Percentiles rank a stretch among this genome's conserved stretches.
Conservation (phyloP, 2,113 vertebrate genomes). For the Synodontis membranacea region DNA sequence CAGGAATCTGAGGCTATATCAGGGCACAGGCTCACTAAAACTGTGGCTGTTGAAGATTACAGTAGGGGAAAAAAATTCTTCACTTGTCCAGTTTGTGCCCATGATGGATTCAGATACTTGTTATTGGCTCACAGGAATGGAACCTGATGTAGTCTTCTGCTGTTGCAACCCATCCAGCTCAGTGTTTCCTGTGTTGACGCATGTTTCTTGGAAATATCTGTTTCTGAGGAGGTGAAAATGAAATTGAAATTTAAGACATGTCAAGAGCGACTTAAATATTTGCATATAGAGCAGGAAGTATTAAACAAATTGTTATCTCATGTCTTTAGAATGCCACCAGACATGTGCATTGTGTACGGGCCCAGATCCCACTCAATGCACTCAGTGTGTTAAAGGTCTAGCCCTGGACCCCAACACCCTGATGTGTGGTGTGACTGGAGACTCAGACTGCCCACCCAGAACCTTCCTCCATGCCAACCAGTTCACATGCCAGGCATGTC, state of each 20-base stretch:
- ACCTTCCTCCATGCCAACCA: slow-evolving; percentile 73
- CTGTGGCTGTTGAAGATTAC: no score
- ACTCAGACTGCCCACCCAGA: slow-evolving; percentile 67
- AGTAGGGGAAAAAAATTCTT: no score
- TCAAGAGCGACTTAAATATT: not conserved
- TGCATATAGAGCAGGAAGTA: not conserved
- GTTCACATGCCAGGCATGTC: slow-evolving; percentile 75
- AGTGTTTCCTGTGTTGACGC: no score
- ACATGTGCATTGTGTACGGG: slow-evolving; percentile 73
- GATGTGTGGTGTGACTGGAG: slow-evolving; percentile 74
- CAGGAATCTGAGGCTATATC: no score
- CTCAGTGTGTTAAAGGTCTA: slow-evolving; percentile 69
- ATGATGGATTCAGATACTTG: no score
- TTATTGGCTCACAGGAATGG: no score
- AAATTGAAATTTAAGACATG: not conserved
- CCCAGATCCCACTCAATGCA: slow-evolving; percentile 72
- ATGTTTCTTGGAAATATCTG: no score
- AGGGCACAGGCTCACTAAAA: no score
- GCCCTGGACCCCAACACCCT: slow-evolving; percentile 71
- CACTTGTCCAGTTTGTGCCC: no score
- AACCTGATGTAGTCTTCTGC: no score
- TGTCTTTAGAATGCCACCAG: slow-evolving; percentile 73
- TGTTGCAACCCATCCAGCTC: no score
- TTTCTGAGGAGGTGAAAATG: not conserved
- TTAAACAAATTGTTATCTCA: not conserved